These are phyloP conservation scores for Clupea harengus DNA, from an alignment of 2,113 vertebrate species.

Conservation along the genomic window DNA sequence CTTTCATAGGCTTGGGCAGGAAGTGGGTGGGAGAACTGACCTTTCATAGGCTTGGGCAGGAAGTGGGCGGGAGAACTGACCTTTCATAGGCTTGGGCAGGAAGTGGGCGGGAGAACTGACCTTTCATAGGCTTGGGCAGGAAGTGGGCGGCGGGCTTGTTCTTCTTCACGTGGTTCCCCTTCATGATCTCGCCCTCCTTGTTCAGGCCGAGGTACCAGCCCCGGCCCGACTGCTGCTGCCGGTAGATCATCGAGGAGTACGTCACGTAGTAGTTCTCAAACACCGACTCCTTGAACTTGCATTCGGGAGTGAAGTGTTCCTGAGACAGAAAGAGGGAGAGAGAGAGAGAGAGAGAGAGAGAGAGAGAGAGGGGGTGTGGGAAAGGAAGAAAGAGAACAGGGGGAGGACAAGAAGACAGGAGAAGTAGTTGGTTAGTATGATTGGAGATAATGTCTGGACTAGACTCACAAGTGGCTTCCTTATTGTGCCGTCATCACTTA, in stretches of 20 bases:
- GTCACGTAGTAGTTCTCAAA: slow-evolving; percentile 99
- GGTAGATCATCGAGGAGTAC: slow-evolving; percentile 98
- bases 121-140: slow-evolving; percentile 98
- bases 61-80: slow-evolving; percentile 88
- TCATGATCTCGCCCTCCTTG: slow-evolving; percentile 99
- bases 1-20: slow-evolving; percentile 98
- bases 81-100: slow-evolving; percentile 98
- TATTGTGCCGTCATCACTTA: background rate
- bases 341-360: slow-evolving; percentile 15
- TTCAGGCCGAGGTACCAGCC: slow-evolving; percentile 99
- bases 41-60: slow-evolving; percentile 98
- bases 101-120: slow-evolving; percentile 80
- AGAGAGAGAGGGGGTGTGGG: slow-evolving; percentile 5
- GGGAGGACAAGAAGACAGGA: background rate
- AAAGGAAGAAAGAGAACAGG: background rate
- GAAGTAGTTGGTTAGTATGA: too few species aligned
- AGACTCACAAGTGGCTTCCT: slow-evolving; percentile 21
- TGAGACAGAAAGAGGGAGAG: slow-evolving; percentile 54
- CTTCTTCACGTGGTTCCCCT: slow-evolving; percentile 99
- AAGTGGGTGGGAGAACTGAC: slow-evolving; percentile 88
- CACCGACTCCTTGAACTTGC: slow-evolving; percentile 99
- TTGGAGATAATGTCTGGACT: slow-evolving; percentile 7
- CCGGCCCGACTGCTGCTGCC: slow-evolving; percentile 96
- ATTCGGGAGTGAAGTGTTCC: slow-evolving; percentile 99
- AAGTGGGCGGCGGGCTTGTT: slow-evolving; percentile 98